Conservation (phyloP, 2,888 invertebrate genomes). For the Melanophora roralis region DNA sequence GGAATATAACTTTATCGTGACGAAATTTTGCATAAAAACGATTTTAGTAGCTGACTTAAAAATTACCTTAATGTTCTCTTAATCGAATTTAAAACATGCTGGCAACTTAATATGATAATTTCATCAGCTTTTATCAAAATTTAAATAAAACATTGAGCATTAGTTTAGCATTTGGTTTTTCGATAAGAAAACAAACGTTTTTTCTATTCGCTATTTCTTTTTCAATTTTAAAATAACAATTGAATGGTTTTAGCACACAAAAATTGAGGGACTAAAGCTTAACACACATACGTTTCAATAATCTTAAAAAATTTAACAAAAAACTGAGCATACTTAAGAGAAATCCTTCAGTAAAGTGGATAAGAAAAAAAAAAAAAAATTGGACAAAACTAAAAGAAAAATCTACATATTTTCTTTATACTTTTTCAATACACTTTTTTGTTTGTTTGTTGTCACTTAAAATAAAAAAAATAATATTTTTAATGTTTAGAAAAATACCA, state of each 20-base stretch:
- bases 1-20: too few relatives aligned
- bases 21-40: too few relatives aligned
- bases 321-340: slow-evolving; percentile 31
- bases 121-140: not conserved
- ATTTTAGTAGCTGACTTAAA: not conserved
- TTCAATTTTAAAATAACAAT: slow-evolving; percentile 34
- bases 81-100: not conserved
- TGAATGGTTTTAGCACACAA: slow-evolving; percentile 41
- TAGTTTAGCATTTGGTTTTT: slow-evolving; percentile 37
- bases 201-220: not conserved
- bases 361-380: too few relatives aligned
- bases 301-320: slow-evolving; percentile 35
- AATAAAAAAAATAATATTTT: slow-evolving; percentile 3
- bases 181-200: slow-evolving; percentile 30
- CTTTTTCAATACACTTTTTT: not conserved
- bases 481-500: slow-evolving; percentile 21
- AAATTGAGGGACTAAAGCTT: slow-evolving; percentile 13
- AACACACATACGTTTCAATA: slow-evolving; percentile 40
- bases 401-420: slow-evolving; percentile 52
- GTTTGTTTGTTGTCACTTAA: slow-evolving; percentile 26
- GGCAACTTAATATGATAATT: not conserved
- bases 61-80: not conserved
- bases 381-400: slow-evolving; percentile 47
- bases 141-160: slow-evolving; percentile 35
- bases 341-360: slow-evolving; percentile 56